Evolutionary conservation across 2,888 invertebrate species (phyloP).

Genomic region (Hydroisotoma schaefferi): DNA sequence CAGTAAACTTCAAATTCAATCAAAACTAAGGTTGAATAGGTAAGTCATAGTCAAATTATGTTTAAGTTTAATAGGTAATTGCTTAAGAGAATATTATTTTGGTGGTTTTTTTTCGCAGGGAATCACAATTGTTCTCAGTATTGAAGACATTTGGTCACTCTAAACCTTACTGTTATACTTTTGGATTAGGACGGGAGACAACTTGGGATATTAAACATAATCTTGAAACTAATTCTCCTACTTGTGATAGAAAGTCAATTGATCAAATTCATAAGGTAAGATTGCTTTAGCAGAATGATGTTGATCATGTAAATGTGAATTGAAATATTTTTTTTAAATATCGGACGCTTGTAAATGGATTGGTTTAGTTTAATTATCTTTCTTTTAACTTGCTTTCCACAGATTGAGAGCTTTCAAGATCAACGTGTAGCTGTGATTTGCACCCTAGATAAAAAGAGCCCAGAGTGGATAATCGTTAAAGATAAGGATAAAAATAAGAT

Average conservation of each 20-base stretch:
- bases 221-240: neutral
- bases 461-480: neutral
- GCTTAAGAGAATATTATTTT: neutral
- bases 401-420: neutral
- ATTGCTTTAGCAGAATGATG: neutral
- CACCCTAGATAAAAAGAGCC: neutral
- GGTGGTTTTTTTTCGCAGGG: neutral
- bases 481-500: neutral
- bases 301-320: neutral
- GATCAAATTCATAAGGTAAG: slow-evolving; percentile 3
- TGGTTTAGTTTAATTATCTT: neutral
- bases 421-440: neutral
- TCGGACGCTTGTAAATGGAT: neutral
- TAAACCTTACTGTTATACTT: slow-evolving; percentile 8
- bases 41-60: slow-evolving; percentile 3
- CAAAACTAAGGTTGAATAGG: slow-evolving; percentile 12
- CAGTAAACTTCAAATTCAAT: slow-evolving; percentile 9
- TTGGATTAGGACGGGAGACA: slow-evolving; percentile 1
- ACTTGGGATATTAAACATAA: slow-evolving; percentile 3
- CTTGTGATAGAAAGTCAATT: neutral
- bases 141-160: slow-evolving; percentile 7
- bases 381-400: neutral
- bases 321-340: neutral
- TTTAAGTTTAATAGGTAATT: neutral
- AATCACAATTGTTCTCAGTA: slow-evolving; percentile 8